Evolutionary conservation across 2,888 invertebrate genomes (phyloP), one percentile per base, ranked within the genome.

Genomic region (Perizoma affinitatum): DNA sequence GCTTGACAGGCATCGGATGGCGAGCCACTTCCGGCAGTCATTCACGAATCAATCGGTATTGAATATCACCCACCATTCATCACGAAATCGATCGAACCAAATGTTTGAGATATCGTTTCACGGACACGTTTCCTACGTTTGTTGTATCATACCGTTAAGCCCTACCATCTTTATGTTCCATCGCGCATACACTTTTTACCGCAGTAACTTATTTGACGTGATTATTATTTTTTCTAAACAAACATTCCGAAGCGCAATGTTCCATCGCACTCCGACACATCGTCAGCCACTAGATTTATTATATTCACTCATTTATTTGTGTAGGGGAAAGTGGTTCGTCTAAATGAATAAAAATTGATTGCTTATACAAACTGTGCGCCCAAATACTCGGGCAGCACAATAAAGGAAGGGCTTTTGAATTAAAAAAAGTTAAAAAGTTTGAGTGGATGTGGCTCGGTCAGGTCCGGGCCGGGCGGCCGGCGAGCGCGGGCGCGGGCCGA

Each of bases 281-380:
- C 41, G 42, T 6, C 44, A 40, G 56, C 43, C 56, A 54, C 45
- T 48, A 65, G 54, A 61, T 63, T 61, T 67, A 61, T 60, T 67
- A 67, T 60, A 82, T 86, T 84, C 75, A 84, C 80, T 88, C 84
- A 87, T 89, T 88, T 88, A 88, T 90, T 90, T 89, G 80, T 88
- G 85, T 78, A 82, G 81, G 79, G 77, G 80, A 87, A 86, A 86
- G 82, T 83, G 89, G 81, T 86, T 78, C 84, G 83, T 88, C 89
- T 90, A 90, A 91, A 92, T 90, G 90, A 91, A 91, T 90, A 89
- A 92, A n/a, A 92, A 91, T 92, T 92, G 92, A 92, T 92, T 91
- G 90, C 90, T 90, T 90, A 90, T 90, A 91, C 90, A 91, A 90
- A 90, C 90, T 86, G 90, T 87, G 88, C 87, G 86, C 90, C 89